phyloP scores from a whole-genome alignment of 2,113 vertebrate species.

The Rattus norvegicus region DNA sequence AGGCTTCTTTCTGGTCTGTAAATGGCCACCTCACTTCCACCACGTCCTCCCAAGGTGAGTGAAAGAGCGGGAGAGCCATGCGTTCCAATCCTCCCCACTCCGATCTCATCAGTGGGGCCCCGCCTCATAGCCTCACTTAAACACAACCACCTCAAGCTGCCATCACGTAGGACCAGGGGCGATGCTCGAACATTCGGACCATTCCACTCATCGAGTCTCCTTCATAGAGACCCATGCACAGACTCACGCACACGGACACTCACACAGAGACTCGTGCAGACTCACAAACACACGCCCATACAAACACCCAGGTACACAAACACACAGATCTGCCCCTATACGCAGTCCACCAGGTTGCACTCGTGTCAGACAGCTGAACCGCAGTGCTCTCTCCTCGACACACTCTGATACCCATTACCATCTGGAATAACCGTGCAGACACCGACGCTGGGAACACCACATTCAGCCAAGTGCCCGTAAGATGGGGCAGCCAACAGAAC shows the following conservation, averaged over 20 bases:
- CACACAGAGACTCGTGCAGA: background rate
- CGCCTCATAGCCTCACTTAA: background rate
- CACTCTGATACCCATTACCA: too few relatives aligned
- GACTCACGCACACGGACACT: background rate
- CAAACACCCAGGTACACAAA: background rate
- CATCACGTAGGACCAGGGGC: background rate
- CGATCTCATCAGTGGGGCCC: background rate
- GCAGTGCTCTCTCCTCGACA: background rate
- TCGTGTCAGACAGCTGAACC: background rate
- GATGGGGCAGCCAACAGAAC: background rate
- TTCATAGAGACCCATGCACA: background rate
- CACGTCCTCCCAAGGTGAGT: fast-evolving
- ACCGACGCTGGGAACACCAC: background rate
- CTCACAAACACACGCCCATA: background rate
- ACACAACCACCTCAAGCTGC: too few relatives aligned
- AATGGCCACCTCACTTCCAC: background rate
- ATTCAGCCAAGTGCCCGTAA: fast-evolving
- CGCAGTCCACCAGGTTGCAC: background rate
- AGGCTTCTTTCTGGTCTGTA: background rate
- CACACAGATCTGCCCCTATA: background rate
- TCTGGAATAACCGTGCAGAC: fast-evolving
- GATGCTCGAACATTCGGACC: background rate
- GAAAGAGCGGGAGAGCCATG: too few relatives aligned
- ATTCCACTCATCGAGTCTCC: background rate
- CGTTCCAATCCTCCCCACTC: too few relatives aligned